Evolutionary conservation across 1,140 invertebrate genomes (phyloP), one percentile per base, ranked within the genome.

Genomic region (Gonatopus flavifemur): DNA sequence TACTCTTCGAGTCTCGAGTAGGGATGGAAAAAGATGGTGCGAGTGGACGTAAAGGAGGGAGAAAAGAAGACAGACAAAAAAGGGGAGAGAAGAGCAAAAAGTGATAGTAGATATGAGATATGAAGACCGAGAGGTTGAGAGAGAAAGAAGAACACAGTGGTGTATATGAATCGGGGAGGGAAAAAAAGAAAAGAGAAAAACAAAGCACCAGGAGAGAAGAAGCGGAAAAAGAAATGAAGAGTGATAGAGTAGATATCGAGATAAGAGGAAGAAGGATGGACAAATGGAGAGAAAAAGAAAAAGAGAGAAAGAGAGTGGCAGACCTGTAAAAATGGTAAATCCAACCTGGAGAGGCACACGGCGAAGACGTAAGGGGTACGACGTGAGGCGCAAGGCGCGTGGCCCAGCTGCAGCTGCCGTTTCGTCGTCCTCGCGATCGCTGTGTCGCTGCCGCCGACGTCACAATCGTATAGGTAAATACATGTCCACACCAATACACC

Each of bases 381-480:
- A 64, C 46, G 41, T 39, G 37, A 41, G 42, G 52, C 54, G 60
- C 48, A 67, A 64, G 70, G 68, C 70, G 70, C 71, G 72, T 76
- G 72, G 69, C 47, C 57, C 57, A 67, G 62, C 57, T 68, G 73
- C 73, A 74, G 72, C 72, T 74, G 71, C 67, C 53, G 55, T 64
- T 60, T 64, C 51, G 49, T 55, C 32, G 44, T 28, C 20, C 35
- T 37, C 42, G 22, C n/a, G n/a, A n/a, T n/a, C n/a, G n/a, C n/a
- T n/a, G n/a, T n/a, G n/a, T n/a, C n/a, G n/a, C n/a, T n/a, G 18
- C 22, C 38, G 38, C n/a, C 4, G 18, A 40, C 6, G 36, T 12
- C 12, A 9, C 8, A 20, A 18, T 38, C 19, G 7, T 21, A 18
- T 12, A 38, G 8, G 22, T 25, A 40, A 10, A 3, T 6, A 21